phyloP scores from a whole-genome alignment of 1,140 invertebrate genomes.

The Danaus plexippus region DNA sequence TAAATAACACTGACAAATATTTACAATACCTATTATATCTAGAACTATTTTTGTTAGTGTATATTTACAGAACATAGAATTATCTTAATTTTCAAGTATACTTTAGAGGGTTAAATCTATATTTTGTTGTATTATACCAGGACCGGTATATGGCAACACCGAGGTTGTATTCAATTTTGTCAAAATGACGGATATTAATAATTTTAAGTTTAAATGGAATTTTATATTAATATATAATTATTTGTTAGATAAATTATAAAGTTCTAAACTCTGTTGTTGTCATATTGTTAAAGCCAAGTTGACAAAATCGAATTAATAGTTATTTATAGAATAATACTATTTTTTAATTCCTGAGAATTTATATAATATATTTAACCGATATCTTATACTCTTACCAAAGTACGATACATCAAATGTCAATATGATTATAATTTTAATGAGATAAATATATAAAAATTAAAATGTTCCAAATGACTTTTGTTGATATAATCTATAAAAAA shows the following conservation, averaged over 20 bases:
- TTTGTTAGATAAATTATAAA: too few relatives aligned
- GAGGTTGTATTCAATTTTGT: conserved; percentile 9
- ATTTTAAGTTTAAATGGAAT: conserved; percentile 13
- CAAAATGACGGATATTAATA: conserved; percentile 9
- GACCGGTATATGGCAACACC: conserved; percentile 11
- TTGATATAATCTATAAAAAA: too few relatives aligned
- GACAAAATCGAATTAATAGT: too few relatives aligned
- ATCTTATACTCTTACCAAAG: too few relatives aligned
- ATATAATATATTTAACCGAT: background rate
- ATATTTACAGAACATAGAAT: conserved; percentile 56
- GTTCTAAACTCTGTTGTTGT: too few relatives aligned
- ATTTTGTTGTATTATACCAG: conserved; percentile 13
- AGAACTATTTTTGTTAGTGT: conserved; percentile 21
- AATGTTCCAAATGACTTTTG: too few relatives aligned
- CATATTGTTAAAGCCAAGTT: too few relatives aligned
- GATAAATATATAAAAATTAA: too few relatives aligned
- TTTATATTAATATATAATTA: too few relatives aligned
- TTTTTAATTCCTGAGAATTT: conserved; percentile 32
- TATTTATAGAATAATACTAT: too few relatives aligned
- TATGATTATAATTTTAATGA: too few relatives aligned
- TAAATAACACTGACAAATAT: conserved; percentile 63
- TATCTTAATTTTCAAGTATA: conserved; percentile 49
- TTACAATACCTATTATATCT: conserved; percentile 42
- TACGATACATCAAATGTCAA: too few relatives aligned
- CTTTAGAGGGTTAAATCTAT: conserved; percentile 27